Evolutionary conservation across 2,888 invertebrate species (phyloP).

Genomic region (Scaptomyza tumidula): DNA sequence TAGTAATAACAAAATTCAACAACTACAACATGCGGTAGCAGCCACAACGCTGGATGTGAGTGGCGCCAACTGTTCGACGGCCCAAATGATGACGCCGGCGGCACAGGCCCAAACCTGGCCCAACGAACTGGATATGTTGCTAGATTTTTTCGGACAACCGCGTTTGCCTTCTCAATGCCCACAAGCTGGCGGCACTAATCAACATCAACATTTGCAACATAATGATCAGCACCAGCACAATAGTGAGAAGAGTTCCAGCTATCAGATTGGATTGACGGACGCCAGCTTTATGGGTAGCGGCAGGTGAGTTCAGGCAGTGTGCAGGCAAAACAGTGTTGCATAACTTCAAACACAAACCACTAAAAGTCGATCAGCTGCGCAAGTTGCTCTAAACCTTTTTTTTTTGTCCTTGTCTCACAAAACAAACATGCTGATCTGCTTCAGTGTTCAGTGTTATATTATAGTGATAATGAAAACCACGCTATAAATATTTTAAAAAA

Average conservation of each 20-base stretch:
- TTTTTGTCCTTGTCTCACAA: background rate
- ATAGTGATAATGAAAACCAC: background rate
- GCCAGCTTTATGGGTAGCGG: conserved; percentile 78
- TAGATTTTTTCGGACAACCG: conserved; percentile 53
- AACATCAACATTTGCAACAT: conserved; percentile 28
- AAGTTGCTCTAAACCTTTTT: background rate
- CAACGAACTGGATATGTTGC: conserved; percentile 57
- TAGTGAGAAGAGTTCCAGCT: conserved; percentile 78
- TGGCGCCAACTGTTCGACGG: conserved; percentile 63
- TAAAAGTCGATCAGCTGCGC: conserved; percentile 1
- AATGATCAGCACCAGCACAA: conserved; percentile 56
- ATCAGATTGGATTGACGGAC: conserved; percentile 76
- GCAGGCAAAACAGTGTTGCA: conserved; percentile 3
- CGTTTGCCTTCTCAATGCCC: conserved; percentile 25
- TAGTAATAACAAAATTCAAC: conserved; percentile 62
- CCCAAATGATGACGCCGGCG: conserved; percentile 62
- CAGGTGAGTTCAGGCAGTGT: conserved; percentile 76
- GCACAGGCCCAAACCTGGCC: conserved; percentile 64
- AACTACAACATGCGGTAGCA: conserved; percentile 71
- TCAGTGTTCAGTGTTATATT: too few relatives aligned
- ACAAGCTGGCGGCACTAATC: conserved; percentile 11
- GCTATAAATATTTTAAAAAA: background rate
- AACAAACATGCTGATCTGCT: too few relatives aligned
- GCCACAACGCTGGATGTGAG: conserved; percentile 64
- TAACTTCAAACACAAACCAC: background rate